Conservation (phyloP, 2,113 vertebrate species). For the Arizona elegans region DNA sequence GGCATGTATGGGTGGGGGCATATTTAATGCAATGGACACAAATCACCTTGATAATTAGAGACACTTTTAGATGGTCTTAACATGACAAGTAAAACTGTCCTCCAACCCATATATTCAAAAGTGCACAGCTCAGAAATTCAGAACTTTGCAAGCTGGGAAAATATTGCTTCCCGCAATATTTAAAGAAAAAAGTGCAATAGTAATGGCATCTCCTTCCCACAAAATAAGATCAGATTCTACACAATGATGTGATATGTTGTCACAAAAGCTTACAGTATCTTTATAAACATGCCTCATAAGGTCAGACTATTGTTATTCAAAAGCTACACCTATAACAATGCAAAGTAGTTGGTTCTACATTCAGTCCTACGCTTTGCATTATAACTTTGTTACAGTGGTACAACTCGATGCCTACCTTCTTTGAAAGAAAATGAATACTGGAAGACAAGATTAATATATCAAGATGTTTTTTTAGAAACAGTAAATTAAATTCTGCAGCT, state of each 20-base stretch:
- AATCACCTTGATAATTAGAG: neutral
- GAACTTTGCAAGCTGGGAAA: neutral
- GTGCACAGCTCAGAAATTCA: neutral
- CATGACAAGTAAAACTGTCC: neutral
- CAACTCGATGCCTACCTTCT: neutral
- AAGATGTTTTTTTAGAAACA: neutral
- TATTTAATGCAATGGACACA: neutral
- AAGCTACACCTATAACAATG: constrained; percentile 37
- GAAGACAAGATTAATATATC: constrained; percentile 2
- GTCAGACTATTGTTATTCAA: constrained; percentile 26
- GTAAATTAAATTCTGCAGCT: constrained; percentile 23
- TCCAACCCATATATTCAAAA: constrained; percentile 1
- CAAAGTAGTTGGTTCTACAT: constrained; percentile 25
- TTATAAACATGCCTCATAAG: constrained; percentile 49
- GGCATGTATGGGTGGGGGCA: neutral
- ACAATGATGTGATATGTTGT: neutral
- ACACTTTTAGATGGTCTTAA: neutral
- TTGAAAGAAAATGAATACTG: constrained; percentile 17
- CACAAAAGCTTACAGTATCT: constrained; percentile 28
- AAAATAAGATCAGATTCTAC: neutral
- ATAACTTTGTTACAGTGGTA: constrained; percentile 36
- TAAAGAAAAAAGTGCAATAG: neutral
- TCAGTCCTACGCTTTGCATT: constrained; percentile 22
- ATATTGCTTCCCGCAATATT: neutral
- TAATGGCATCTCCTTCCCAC: neutral